Evolutionary conservation across 2,113 vertebrate genomes (phyloP).

Genomic region (Microtus montanus): DNA sequence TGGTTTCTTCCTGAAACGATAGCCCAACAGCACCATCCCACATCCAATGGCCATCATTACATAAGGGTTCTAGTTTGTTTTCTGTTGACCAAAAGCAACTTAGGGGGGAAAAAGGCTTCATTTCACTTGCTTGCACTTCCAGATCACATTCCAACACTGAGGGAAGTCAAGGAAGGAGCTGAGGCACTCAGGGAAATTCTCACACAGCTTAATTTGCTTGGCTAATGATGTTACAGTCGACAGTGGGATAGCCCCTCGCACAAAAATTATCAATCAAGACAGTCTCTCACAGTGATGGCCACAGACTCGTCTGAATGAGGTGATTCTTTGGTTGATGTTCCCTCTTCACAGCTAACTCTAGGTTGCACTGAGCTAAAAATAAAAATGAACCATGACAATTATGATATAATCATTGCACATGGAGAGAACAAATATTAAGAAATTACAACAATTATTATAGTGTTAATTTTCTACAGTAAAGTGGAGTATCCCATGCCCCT

Average conservation of each 20-base stretch:
- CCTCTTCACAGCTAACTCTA: not conserved
- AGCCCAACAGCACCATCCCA: not conserved
- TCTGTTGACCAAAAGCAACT: not conserved
- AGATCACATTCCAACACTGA: not conserved
- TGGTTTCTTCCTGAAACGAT: not conserved
- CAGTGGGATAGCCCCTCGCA: too few relatives aligned
- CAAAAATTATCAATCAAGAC: not conserved
- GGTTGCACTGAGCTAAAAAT: not conserved
- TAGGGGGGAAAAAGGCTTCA: not conserved
- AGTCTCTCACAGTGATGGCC: not conserved
- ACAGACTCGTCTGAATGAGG: not conserved
- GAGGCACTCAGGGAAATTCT: too few relatives aligned
- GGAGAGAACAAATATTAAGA: not conserved
- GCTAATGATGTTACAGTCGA: too few relatives aligned
- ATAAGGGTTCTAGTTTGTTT: not conserved
- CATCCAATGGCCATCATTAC: not conserved
- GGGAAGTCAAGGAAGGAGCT: not conserved
- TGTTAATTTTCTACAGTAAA: constrained; percentile 24
- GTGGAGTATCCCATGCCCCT: not conserved
- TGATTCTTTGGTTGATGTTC: not conserved
- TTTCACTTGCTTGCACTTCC: too few relatives aligned
- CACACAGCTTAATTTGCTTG: not conserved
- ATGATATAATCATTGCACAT: not conserved
- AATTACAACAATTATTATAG: constrained; percentile 1
- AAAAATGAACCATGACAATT: not conserved